Conservation (phyloP, 2,797 vertebrate genomes). For the Crocodylus rhombifer region DNA sequence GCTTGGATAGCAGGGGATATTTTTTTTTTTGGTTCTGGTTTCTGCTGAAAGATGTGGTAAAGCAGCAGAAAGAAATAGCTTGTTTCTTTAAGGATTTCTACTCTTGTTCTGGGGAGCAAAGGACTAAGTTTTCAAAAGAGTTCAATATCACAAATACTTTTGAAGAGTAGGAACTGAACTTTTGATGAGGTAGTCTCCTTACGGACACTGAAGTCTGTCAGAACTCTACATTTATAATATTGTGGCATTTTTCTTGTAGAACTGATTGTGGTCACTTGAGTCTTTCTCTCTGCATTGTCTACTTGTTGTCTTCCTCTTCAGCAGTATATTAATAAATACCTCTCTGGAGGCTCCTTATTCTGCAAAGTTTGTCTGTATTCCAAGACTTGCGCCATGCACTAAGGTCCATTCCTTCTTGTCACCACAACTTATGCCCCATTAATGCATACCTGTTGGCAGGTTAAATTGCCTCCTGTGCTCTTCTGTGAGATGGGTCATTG, state of each 20-base stretch:
- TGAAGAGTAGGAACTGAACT: neutral
- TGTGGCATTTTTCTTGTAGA: neutral
- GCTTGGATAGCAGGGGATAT: neutral
- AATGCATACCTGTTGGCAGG: too few relatives aligned
- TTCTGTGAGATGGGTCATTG: too few relatives aligned
- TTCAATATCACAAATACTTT: neutral
- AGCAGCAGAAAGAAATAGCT: neutral
- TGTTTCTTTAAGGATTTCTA: neutral
- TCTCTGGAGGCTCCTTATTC: neutral
- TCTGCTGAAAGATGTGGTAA: neutral
- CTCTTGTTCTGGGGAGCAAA: neutral
- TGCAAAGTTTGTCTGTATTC: neutral
- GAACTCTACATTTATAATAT: neutral
- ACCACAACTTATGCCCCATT: too few relatives aligned
- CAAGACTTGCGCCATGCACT: too few relatives aligned
- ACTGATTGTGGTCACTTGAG: neutral
- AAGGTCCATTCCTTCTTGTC: too few relatives aligned
- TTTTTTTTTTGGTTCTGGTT: neutral
- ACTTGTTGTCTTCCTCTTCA: neutral
- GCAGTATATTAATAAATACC: neutral
- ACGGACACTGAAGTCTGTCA: neutral
- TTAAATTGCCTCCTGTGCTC: too few relatives aligned
- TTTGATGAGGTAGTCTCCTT: neutral
- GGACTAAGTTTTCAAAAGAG: neutral
- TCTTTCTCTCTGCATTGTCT: neutral